Conservation (phyloP, 2,888 invertebrate species). For the Campaea margaritaria region DNA sequence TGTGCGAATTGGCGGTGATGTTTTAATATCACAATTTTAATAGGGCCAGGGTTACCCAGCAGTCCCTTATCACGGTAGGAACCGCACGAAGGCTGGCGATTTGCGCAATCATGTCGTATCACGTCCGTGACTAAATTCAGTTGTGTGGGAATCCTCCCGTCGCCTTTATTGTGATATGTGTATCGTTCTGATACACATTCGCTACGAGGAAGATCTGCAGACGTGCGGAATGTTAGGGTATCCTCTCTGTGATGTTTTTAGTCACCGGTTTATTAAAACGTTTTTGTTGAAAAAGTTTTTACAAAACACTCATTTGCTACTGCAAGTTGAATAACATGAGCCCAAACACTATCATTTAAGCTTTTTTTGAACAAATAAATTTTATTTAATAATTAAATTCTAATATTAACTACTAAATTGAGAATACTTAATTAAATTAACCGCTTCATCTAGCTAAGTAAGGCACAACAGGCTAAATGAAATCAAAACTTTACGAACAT, state of each 20-base stretch:
- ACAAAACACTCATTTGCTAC: too few relatives aligned
- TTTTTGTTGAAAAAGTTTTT: too few relatives aligned
- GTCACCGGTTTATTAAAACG: background rate
- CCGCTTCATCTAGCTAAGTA: background rate
- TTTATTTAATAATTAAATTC: too few relatives aligned
- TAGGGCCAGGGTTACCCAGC: conserved; percentile 81
- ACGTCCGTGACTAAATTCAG: conserved; percentile 74
- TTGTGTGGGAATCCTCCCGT: conserved; percentile 67
- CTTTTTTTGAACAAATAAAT: too few relatives aligned
- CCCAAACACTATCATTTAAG: too few relatives aligned
- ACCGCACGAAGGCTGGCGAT: conserved; percentile 77
- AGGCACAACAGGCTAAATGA: too few relatives aligned
- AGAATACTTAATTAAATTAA: too few relatives aligned
- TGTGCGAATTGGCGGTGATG: conserved; percentile 19
- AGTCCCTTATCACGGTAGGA: conserved; percentile 78
- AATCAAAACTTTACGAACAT: background rate
- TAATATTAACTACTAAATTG: too few relatives aligned
- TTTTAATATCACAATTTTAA: conserved; percentile 65
- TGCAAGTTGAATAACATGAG: too few relatives aligned
- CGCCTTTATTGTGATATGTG: conserved; percentile 46
- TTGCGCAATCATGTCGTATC: conserved; percentile 78
- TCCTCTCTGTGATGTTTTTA: background rate
- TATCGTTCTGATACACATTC: conserved; percentile 8
- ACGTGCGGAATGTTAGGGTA: conserved; percentile 2
- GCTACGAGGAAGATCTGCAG: conserved; percentile 2